Evolutionary conservation across 1,140 invertebrate genomes (phyloP), one percentile per base, ranked within the genome.

Genomic region (Apolygus lucorum): DNA sequence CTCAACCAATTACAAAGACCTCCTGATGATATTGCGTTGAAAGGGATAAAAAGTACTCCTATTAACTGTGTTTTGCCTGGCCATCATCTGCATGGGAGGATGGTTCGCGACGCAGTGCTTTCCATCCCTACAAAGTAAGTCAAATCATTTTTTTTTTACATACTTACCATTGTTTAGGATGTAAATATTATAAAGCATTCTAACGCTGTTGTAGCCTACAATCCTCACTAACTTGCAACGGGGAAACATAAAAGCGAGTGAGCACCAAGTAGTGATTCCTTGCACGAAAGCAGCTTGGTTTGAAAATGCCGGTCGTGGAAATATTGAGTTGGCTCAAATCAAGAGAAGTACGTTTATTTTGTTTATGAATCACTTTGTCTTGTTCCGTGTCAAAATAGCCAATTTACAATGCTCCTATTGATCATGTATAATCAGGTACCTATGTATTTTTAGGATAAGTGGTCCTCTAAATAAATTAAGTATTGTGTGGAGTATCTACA

Each of bases 271-370:
- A 69, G 54, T 59, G 8, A 59, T 59, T 59, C 54, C 54, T 17
- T 59, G 54, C 54, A 59, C 54, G 4, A 28, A 66, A 66, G 82
- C 91, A 72, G 92, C 87, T 73, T 88, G 94, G 76, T 91, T 94
- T 78, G 90, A 91, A 72, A 85, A 92, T 75, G 90, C 92, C 70
- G 93, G 91, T 21, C 88, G 90, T 79, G 90, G 90, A 69, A 89
- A 91, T 83, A 84, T 91, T 29, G 88, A 86, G 17, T 81, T 82
- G 29, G 83, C 87, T 72, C 84, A 89, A 75, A 83, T 88, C 74
- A 73, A 79, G 65, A 72, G 77, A 73, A 79, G 81, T 81, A n/a
- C n/a, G n/a, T n/a, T n/a, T n/a, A n/a, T n/a, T n/a, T n/a, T n/a
- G n/a, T n/a, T n/a, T n/a, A n/a, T n/a, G n/a, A n/a, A n/a, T n/a